Evolutionary conservation across 1,140 invertebrate species (phyloP).

Genomic region (Thaumetopoea pityocampa): DNA sequence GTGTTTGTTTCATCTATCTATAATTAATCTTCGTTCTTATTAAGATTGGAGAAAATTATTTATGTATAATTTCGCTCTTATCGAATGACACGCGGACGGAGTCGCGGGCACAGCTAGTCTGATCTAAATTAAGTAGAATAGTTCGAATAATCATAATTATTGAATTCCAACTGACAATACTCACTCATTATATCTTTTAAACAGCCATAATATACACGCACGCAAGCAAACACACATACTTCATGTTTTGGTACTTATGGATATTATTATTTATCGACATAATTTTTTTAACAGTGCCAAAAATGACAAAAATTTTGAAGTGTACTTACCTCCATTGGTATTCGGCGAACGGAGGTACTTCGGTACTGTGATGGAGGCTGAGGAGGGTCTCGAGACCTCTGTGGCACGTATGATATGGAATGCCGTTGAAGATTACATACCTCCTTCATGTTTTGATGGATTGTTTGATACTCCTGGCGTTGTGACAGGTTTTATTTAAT

Average conservation of each 20-base stretch:
- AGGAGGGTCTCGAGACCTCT: slow-evolving; percentile 24
- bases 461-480: slow-evolving; percentile 42
- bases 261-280: not conserved
- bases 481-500: slow-evolving; percentile 52
- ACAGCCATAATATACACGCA: no score
- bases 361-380: slow-evolving; percentile 30
- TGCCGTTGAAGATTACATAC: slow-evolving; percentile 34
- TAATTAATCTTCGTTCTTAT: no score
- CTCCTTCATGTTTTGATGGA: slow-evolving; percentile 41
- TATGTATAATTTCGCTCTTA: no score
- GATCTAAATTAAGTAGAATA: no score
- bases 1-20: no score
- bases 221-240: no score
- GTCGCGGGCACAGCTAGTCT: no score
- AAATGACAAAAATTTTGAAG: slow-evolving; percentile 40
- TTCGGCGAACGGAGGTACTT: slow-evolving; percentile 45
- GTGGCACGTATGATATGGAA: slow-evolving; percentile 45
- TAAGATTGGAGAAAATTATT: no score
- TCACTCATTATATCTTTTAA: no score
- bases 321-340: slow-evolving; percentile 30
- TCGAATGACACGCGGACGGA: no score
- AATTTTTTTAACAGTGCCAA: slow-evolving; percentile 37
- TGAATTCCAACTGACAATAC: no score
- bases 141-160: no score
- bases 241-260: not conserved